These are phyloP conservation scores for Neuroterus valhalla DNA, from an alignment of 1,140 invertebrate genomes.

Conservation along the genomic window DNA sequence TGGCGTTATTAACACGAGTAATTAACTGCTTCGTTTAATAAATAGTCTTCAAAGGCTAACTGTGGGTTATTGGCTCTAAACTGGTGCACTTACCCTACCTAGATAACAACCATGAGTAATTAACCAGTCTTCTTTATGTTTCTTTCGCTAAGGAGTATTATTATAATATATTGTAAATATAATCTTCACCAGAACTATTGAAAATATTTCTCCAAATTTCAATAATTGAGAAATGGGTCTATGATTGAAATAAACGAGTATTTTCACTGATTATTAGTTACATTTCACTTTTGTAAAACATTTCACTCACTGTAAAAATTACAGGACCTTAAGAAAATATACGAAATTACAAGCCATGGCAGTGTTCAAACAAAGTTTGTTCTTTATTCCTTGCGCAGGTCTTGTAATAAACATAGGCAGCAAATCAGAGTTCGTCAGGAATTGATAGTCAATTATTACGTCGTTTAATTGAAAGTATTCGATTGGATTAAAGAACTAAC, in stretches of 20 bases:
- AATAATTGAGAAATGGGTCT: no score
- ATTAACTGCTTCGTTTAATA: conserved; percentile 26
- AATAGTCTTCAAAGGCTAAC: conserved; percentile 17
- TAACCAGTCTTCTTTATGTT: conserved; percentile 19
- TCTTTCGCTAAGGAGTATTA: background rate
- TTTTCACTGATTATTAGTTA: no score
- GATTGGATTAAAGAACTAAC: conserved; percentile 26
- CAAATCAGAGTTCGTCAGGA: conserved; percentile 6
- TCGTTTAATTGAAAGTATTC: conserved; percentile 22
- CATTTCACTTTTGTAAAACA: no score
- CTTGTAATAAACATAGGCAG: background rate
- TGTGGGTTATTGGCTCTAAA: conserved; percentile 9
- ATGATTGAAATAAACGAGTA: no score
- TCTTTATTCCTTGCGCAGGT: background rate
- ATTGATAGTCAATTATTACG: conserved; percentile 25
- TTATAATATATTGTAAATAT: background rate
- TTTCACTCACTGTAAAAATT: no score
- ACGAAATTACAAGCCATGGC: no score
- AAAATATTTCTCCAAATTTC: no score
- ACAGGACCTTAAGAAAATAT: no score
- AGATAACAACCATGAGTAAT: conserved; percentile 24
- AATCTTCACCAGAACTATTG: background rate
- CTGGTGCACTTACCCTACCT: conserved; percentile 22
- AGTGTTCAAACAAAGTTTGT: background rate
- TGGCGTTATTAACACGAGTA: conserved; percentile 25